Conservation (phyloP, 2,888 invertebrate species). For the Ichneumoninae sp. region DNA sequence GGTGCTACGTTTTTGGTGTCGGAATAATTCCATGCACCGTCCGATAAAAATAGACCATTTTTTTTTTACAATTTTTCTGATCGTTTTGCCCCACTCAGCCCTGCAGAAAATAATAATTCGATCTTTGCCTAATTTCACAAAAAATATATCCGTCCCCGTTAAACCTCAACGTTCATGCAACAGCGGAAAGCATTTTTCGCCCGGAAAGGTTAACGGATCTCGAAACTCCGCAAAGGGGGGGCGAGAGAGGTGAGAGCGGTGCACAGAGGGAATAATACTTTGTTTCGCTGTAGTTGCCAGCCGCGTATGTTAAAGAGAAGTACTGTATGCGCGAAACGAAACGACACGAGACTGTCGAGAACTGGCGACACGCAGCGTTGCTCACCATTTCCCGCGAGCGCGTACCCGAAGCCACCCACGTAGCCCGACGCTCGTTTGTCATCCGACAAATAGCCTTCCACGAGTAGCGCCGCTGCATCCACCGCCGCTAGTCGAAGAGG, state of each 20-base stretch:
- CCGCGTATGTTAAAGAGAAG: constrained; percentile 13
- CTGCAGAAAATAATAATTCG: neutral
- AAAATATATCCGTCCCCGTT: neutral
- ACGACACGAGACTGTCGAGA: constrained; percentile 67
- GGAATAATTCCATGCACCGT: too few species aligned
- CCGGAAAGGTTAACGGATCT: constrained; percentile 17
- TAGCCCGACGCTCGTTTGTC: constrained; percentile 84
- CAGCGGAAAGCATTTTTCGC: constrained; percentile 1
- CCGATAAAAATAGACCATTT: too few species aligned
- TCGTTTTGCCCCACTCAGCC: too few species aligned
- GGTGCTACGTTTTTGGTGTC: too few species aligned
- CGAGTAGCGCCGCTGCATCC: constrained; percentile 68
- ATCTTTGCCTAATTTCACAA: neutral
- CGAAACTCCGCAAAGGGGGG: constrained; percentile 11
- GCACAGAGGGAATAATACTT: constrained; percentile 49
- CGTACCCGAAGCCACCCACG: constrained; percentile 82
- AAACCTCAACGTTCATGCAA: neutral
- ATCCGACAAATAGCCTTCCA: constrained; percentile 83
- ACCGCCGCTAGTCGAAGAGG: constrained; percentile 59
- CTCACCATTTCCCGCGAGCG: constrained; percentile 83
- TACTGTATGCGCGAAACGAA: constrained; percentile 64
- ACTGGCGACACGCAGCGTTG: constrained; percentile 83
- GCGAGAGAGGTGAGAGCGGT: constrained; percentile 22
- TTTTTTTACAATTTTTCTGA: too few species aligned
- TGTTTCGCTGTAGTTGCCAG: constrained; percentile 47